A percentile compares a stretch with the other conserved stretches of the same genome.
Evolutionary conservation across 2,888 invertebrate species (phyloP).

Genomic region (Omphaloscelis lunosa): DNA sequence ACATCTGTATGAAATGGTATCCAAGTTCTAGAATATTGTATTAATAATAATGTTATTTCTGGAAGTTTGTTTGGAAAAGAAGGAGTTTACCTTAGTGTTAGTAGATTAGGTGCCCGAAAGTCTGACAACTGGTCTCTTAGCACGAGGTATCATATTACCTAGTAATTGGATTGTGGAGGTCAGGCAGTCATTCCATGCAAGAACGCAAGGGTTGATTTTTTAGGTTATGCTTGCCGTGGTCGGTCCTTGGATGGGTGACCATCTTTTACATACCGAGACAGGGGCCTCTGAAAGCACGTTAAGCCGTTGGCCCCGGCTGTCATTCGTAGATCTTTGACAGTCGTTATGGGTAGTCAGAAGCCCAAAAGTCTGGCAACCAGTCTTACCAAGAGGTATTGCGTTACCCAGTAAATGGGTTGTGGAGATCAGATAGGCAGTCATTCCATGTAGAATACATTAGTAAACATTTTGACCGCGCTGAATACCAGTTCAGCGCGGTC

Average conservation of each 20-base stretch:
- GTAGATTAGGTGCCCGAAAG: neutral
- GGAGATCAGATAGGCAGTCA: neutral
- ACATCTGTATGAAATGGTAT: slow-evolving; percentile 60
- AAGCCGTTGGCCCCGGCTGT: no score
- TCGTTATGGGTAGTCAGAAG: no score
- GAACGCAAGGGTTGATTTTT: no score
- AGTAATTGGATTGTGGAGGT: neutral
- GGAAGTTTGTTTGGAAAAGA: slow-evolving; percentile 37
- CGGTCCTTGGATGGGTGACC: no score
- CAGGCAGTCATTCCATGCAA: no score
- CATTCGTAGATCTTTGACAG: no score
- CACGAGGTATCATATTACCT: neutral
- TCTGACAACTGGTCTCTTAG: neutral
- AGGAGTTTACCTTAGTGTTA: slow-evolving; percentile 4
- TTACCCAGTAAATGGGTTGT: neutral
- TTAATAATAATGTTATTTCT: slow-evolving; percentile 63
- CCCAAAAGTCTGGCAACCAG: neutral
- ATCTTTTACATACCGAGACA: no score
- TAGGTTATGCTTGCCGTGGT: no score
- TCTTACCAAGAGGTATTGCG: neutral
- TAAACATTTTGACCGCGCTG: no score
- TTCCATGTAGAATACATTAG: no score
- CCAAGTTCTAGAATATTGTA: slow-evolving; percentile 50
- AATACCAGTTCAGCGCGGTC: no score
- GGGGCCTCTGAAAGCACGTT: no score